These are phyloP conservation scores for Antechinus stuartii DNA, from an alignment of 2,113 vertebrate genomes.

Conservation along the genomic window DNA sequence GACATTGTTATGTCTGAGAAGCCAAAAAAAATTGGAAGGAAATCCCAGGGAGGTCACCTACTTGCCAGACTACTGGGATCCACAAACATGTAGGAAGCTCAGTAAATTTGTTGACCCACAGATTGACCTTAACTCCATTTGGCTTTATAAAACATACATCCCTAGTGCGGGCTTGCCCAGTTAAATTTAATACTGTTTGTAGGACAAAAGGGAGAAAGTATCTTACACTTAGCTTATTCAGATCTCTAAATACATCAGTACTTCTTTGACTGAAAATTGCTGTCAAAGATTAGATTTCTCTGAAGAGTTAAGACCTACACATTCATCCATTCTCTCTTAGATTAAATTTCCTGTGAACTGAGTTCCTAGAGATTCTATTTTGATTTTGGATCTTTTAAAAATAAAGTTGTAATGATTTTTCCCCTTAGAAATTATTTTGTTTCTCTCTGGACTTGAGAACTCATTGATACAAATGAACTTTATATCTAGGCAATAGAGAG, in stretches of 20 bases:
- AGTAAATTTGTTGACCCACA: fast-evolving
- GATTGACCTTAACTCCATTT: no score
- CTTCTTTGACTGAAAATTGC: not conserved
- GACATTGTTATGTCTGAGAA: not conserved
- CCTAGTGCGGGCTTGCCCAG: no score
- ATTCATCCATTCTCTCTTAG: not conserved
- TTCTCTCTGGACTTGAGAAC: not conserved
- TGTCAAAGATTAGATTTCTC: not conserved
- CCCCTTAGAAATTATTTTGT: not conserved
- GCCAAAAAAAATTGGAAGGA: not conserved
- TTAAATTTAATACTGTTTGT: not conserved
- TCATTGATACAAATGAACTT: not conserved
- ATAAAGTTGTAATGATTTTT: not conserved
- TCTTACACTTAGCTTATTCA: not conserved
- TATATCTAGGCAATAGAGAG: not conserved
- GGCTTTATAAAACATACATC: not conserved
- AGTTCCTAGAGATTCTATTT: not conserved
- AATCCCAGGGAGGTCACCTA: not conserved
- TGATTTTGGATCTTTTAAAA: not conserved
- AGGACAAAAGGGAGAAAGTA: not conserved
- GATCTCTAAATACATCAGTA: not conserved
- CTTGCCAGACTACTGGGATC: not conserved
- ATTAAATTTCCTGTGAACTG: not conserved
- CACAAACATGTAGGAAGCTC: fast-evolving
- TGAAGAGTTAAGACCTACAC: not conserved